Base-by-base conservation (phyloP, 1,140 invertebrate species). In the Zaprionus vittiger region DNA sequence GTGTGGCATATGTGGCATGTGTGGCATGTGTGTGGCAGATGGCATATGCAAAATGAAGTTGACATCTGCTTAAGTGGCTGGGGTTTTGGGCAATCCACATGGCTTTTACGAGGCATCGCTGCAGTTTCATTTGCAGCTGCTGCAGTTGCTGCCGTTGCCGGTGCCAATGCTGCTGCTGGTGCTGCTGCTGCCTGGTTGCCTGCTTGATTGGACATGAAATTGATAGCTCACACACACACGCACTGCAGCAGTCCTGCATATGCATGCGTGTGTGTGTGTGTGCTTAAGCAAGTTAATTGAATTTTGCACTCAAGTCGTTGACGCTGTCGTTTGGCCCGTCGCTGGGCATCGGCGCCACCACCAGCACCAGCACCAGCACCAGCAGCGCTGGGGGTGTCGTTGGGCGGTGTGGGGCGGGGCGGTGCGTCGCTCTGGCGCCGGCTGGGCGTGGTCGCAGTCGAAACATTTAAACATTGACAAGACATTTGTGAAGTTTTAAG, bases 131-230 rank as follows among this genome's bases (percentile, higher is more conserved):
- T 67, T 54, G 59, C 60, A 60, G 63, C 38, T 76, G 24, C 38
- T 17, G 41, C 38, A 5, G 38, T 6, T 41, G 56, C 31, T 74
- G 28, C 59, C 67, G 62, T 69, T 62, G 66, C 73, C 47, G 66
- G 63, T 75, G 49, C 60, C 38, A 60, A 60, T 47, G 65, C 52
- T 20, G 1, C 20, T 20, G 20, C 20, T 20, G 20, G 20, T 76
- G 41, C 61, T 70, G 57, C 47, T 47, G 56, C 47, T 78, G 44
- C 68, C 37, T 71, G 66, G 80, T 59, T 82, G 71, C 69, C 71
- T 90, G 85, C 71, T 91, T 91, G 81, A 91, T 91, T 91, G 89
- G 83, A 91, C 89, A 89, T 91, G 83, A 91, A 91, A 91, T 91
- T 91, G 89, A 91, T 91, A 90, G 85, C 85, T 90, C 68, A 71